Conservation (phyloP, 2,113 vertebrate species). For the Corvus cornix region DNA sequence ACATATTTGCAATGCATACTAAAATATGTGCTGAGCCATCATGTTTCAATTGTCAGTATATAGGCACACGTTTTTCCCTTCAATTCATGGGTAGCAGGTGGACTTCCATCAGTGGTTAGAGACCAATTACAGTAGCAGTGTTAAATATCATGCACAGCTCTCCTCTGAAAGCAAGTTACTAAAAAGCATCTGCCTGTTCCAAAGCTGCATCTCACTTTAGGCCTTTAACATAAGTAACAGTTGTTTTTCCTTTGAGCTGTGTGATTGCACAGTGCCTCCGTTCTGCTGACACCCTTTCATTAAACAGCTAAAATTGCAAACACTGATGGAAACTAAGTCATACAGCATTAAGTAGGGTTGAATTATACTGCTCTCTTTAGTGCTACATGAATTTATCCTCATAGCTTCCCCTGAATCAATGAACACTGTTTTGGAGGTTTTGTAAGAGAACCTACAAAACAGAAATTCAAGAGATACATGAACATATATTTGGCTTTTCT, state of each 20-base stretch:
- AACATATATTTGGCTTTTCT: not conserved
- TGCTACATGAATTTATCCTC: not conserved
- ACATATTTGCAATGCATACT: not conserved
- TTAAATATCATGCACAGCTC: not conserved
- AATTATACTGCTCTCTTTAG: not conserved
- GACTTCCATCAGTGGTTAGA: not conserved
- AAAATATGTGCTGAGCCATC: not conserved
- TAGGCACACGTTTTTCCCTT: not conserved
- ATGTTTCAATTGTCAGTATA: not conserved
- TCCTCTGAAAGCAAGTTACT: not conserved
- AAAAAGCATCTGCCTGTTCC: not conserved
- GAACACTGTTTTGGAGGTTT: not conserved
- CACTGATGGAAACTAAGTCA: not conserved
- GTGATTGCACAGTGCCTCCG: not conserved
- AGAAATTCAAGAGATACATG: not conserved
- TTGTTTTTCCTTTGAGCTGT: not conserved
- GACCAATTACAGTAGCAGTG: not conserved
- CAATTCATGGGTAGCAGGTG: not conserved
- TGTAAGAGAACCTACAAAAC: not conserved
- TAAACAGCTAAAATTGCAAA: not conserved
- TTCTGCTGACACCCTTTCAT: not conserved
- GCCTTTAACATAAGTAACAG: not conserved
- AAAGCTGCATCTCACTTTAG: not conserved
- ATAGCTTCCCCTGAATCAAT: not conserved
- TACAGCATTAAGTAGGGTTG: not conserved